A percentile compares a stretch with the other conserved stretches of the same genome.
Conservation (phyloP, 2,888 invertebrate genomes). For the Cylloceria caligata region DNA sequence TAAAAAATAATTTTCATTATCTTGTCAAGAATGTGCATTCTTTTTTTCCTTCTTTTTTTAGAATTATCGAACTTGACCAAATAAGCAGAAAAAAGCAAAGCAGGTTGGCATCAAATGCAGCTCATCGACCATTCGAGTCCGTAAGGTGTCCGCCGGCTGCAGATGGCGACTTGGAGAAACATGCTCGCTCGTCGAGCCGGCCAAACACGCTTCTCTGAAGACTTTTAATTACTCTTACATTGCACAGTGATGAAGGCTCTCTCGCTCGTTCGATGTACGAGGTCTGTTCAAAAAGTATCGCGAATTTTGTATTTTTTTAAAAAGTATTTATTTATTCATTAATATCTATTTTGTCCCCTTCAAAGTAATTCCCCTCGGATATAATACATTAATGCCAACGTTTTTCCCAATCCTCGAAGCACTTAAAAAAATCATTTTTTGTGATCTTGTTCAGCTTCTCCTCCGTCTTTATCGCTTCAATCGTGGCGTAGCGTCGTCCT, state of each 20-base stretch:
- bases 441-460: too few species aligned
- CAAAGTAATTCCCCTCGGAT: too few species aligned
- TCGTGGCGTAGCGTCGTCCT: too few species aligned
- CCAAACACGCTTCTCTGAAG: constrained; percentile 59
- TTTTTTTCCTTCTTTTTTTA: neutral
- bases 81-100: constrained; percentile 12
- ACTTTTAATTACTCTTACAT: constrained; percentile 70
- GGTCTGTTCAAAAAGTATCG: too few species aligned
- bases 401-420: too few species aligned
- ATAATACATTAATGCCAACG: too few species aligned
- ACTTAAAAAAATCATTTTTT: too few species aligned
- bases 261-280: constrained; percentile 48
- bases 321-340: too few species aligned
- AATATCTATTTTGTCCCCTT: too few species aligned
- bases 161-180: constrained; percentile 40
- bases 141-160: constrained; percentile 47
- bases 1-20: neutral
- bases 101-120: constrained; percentile 15
- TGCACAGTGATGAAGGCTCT: constrained; percentile 63
- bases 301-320: too few species aligned
- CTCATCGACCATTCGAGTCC: constrained; percentile 45
- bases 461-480: too few species aligned
- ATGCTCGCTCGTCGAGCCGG: constrained; percentile 53
- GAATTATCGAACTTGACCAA: constrained; percentile 5
- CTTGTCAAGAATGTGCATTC: neutral